Conservation (phyloP, 2,888 invertebrate species). For the Meteorus cinctellus region DNA sequence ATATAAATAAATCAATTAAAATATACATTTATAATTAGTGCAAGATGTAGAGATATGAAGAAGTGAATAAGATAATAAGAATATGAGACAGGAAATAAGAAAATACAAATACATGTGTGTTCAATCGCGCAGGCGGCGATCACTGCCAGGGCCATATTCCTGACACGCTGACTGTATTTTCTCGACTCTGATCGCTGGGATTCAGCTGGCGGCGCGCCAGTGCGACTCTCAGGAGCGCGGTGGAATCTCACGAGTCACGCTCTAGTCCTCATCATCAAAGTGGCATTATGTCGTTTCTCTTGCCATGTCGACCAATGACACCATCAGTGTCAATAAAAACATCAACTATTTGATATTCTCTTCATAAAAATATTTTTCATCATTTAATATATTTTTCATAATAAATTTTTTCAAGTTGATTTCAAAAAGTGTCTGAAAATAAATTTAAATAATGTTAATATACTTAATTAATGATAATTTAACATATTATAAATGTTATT, state of each 20-base stretch:
- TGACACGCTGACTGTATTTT: conserved; percentile 50
- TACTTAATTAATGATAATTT: conserved; percentile 1
- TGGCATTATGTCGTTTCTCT: conserved; percentile 29
- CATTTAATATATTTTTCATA: not conserved
- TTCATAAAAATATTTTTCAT: not conserved
- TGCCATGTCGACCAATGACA: conserved; percentile 20
- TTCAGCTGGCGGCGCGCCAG: conserved; percentile 48
- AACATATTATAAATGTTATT: not conserved
- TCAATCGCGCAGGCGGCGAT: conserved; percentile 71
- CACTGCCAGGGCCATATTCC: conserved; percentile 70
- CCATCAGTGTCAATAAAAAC: conserved; percentile 19
- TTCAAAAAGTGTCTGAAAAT: not conserved
- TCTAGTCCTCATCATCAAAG: conserved; percentile 35
- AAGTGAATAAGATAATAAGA: no score
- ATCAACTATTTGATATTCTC: not conserved
- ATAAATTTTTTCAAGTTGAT: not conserved
- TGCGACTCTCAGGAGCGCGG: conserved; percentile 49
- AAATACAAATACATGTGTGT: conserved; percentile 36
- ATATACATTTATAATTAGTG: no score
- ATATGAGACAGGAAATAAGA: conserved; percentile 11
- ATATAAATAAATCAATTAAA: no score
- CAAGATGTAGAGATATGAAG: no score
- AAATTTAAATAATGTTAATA: not conserved
- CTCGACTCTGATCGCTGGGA: conserved; percentile 45
- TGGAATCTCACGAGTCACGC: conserved; percentile 39